phyloP scores from a whole-genome alignment of 2,888 invertebrate genomes.

The Brachypterus glaber region DNA sequence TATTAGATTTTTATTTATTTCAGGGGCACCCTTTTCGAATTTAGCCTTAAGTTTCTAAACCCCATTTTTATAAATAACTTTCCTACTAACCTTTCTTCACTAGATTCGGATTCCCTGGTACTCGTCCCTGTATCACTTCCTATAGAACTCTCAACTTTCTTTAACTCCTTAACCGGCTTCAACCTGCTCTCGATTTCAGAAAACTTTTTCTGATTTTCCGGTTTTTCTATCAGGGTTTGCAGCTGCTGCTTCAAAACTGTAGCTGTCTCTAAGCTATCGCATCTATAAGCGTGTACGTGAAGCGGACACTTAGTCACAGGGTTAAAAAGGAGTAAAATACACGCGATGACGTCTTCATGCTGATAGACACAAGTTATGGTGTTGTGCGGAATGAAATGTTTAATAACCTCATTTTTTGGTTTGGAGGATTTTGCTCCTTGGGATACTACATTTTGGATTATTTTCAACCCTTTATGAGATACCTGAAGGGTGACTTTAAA shows the following conservation, averaged over 20 bases:
- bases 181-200: constrained; percentile 64
- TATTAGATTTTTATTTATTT: too few species aligned
- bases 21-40: too few species aligned
- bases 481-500: constrained; percentile 87
- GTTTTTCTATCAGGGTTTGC: constrained; percentile 68
- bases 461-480: constrained; percentile 87
- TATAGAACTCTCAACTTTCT: constrained; percentile 65
- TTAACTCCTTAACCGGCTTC: constrained; percentile 46
- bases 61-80: too few species aligned
- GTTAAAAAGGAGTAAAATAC: constrained; percentile 86
- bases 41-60: too few species aligned
- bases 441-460: constrained; percentile 62
- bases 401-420: constrained; percentile 58
- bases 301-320: constrained; percentile 90
- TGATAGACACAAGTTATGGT: constrained; percentile 87
- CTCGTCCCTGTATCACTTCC: constrained; percentile 61
- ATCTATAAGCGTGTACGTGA: constrained; percentile 91
- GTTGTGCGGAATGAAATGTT: constrained; percentile 90
- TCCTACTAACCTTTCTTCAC: constrained; percentile 55
- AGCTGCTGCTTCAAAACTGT: constrained; percentile 76
- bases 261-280: constrained; percentile 90
- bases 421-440: constrained; percentile 33
- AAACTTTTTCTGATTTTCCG: constrained; percentile 80
- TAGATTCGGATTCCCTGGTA: constrained; percentile 61
- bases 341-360: constrained; percentile 87